Evolutionary conservation across 2,888 invertebrate genomes (phyloP), one percentile per base, ranked within the genome.

Genomic region (Calephelis perditalis): DNA sequence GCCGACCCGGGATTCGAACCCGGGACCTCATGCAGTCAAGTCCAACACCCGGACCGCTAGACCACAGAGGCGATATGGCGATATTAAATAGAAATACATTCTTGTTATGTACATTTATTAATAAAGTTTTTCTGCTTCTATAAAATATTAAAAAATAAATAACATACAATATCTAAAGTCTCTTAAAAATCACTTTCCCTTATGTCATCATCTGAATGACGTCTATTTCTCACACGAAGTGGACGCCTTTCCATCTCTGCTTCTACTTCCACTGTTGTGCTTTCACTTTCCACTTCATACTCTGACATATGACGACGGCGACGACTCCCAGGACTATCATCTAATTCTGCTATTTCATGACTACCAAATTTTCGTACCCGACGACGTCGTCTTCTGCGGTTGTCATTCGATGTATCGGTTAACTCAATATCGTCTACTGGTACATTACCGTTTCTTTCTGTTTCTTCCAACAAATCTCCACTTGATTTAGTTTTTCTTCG

Each of bases 401-500:
- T 74, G 43, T 71, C 72, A 59, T 79, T 74, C 58, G 75, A 65
- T n/a, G 73, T 70, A 67, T 82, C 82, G 60, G 73, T 72, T 35
- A 82, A 67, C 66, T 85, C 86, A 57, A 81, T 71, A 62, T 87
- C 86, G 63, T 82, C 84, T 58, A 77, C 76, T 47, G 75, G 78
- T 11, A 84, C 66, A 70, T 87, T 79, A 35, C 86, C 88, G 65
- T 88, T 86, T 65, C 84, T 79, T 63, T 85, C 86, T 9, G 88
- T 88, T 71, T 91, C 91, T 57, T 87, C 89, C 11, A 90, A 67
- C 63, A 91, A 76, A 73, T 91, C 91, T 46, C 91, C 86, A 67
- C 90, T 91, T 1, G 91, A 91, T 66, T 89, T 90, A 3, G 91
- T 89, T 85, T 91, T 88, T 73, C 91, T 83, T 45, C 85, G 77